Percentiles rank a stretch among this genome's conserved stretches.
phyloP scores from a whole-genome alignment of 2,888 invertebrate genomes.

The Anthoptus insignis region DNA sequence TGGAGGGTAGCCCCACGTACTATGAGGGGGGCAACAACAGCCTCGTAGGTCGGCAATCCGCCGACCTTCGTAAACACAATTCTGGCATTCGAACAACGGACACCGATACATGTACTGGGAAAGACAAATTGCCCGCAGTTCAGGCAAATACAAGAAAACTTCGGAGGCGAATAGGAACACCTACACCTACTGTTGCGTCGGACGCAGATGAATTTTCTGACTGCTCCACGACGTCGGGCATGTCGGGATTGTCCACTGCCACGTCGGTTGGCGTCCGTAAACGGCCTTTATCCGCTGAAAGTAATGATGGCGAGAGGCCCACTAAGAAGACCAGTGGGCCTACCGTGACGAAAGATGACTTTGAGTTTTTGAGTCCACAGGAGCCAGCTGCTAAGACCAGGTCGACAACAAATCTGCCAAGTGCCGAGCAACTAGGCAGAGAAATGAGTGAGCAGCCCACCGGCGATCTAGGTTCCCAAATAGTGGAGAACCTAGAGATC shows the following conservation, averaged over 20 bases:
- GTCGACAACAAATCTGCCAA: neutral
- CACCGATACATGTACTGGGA: neutral
- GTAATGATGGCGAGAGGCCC: neutral
- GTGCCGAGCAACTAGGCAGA: neutral
- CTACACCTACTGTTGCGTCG: too few relatives aligned
- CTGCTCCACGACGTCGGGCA: neutral
- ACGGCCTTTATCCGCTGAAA: too few relatives aligned
- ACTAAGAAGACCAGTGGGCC: neutral
- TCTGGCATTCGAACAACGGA: neutral
- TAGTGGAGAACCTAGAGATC: neutral
- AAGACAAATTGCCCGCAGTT: neutral
- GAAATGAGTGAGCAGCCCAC: too few relatives aligned
- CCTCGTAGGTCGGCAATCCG: too few relatives aligned
- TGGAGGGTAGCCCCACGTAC: constrained; percentile 12
- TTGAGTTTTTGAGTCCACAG: neutral
- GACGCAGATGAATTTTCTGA: neutral
- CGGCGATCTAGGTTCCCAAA: neutral
- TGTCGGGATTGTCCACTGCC: neutral
- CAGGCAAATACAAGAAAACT: neutral
- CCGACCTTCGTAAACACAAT: constrained; percentile 26
- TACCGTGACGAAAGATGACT: neutral
- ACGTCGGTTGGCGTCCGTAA: neutral
- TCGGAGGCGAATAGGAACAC: neutral
- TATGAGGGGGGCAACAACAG: too few relatives aligned
- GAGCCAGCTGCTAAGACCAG: neutral